phyloP scores from a whole-genome alignment of 2,113 vertebrate species.

The Phylloscopus trochiloides region DNA sequence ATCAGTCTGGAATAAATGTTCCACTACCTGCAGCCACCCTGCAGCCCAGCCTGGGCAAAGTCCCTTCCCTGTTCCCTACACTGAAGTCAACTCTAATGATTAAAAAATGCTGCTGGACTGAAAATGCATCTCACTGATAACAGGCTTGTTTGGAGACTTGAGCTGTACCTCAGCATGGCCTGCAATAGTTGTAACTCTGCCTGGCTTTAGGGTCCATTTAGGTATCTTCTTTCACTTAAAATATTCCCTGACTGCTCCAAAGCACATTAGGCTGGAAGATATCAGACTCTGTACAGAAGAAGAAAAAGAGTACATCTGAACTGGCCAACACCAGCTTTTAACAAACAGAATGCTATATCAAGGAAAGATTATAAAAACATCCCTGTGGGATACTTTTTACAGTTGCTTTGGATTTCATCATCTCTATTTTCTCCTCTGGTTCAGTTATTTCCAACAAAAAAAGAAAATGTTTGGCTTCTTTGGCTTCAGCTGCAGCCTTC shows the following conservation, averaged over 20 bases:
- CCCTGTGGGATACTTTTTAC: neutral
- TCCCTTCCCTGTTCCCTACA: neutral
- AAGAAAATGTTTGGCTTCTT: neutral
- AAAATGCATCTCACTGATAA: neutral
- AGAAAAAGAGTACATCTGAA: neutral
- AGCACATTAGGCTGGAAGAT: neutral
- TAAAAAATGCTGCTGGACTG: neutral
- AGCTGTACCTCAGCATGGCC: neutral
- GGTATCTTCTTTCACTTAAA: neutral
- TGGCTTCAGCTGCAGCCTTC: neutral
- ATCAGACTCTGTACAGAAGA: neutral
- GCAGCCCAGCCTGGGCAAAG: neutral
- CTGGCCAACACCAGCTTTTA: neutral
- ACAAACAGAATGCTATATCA: neutral
- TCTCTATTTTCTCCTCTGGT: neutral
- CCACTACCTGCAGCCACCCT: neutral
- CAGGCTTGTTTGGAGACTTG: neutral
- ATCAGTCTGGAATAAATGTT: neutral
- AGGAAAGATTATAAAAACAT: neutral
- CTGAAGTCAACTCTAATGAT: neutral
- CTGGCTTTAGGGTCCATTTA: neutral
- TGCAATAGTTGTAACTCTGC: neutral
- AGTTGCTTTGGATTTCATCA: neutral
- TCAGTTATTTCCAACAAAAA: neutral
- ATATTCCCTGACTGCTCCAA: neutral